Evolutionary conservation across 2,113 vertebrate genomes (phyloP), one percentile per base, ranked within the genome.

Genomic region (Syrrhaptes paradoxus): DNA sequence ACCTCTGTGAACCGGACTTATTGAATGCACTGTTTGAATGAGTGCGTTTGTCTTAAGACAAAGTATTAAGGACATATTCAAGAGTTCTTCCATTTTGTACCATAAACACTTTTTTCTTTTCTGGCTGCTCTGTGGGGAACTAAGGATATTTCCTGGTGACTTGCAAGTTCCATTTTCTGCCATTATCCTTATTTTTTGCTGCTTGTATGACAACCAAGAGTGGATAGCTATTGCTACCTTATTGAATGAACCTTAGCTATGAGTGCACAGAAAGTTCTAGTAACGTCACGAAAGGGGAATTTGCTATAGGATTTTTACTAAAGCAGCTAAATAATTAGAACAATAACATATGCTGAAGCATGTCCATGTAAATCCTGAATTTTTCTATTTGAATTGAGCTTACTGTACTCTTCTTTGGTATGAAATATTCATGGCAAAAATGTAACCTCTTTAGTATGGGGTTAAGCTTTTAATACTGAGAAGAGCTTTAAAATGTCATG

Each of bases 401-500:
- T 95, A 89, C 71, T 54, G 70, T 93, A 62, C 66, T 92, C 61
- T 84, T 85, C 87, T 51, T 74, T 41, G 45, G n/a, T 58, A 94
- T 95, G 92, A 97, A 97, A 96, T 97, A 96, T 97, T 96, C 77
- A 87, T 95, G 77, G 77, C 28, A 83, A 72, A 91, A 89, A 36
- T 77, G 82, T 49, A 96, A 80, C 85, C 72, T 87, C 81, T 93
- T 92, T 85, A 82, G 66, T 73, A 65, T 51, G 46, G 41, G 83
- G 90, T 92, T 95, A 96, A 94, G 89, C 75, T 91, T 91, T 88
- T 79, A 93, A 95, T 87, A 94, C 71, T 54, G 38, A 32, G 77
- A 93, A 96, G 80, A 93, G 80, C 78, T 93, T 97, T 77, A 91
- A 97, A 97, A 94, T 95, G 91, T 95, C 88, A 93, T 36, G n/a